A percentile compares a stretch with the other conserved stretches of the same genome.
These are phyloP conservation scores for Myotis pilosus DNA, from an alignment of 2,797 vertebrate species.

Conservation along the genomic window DNA sequence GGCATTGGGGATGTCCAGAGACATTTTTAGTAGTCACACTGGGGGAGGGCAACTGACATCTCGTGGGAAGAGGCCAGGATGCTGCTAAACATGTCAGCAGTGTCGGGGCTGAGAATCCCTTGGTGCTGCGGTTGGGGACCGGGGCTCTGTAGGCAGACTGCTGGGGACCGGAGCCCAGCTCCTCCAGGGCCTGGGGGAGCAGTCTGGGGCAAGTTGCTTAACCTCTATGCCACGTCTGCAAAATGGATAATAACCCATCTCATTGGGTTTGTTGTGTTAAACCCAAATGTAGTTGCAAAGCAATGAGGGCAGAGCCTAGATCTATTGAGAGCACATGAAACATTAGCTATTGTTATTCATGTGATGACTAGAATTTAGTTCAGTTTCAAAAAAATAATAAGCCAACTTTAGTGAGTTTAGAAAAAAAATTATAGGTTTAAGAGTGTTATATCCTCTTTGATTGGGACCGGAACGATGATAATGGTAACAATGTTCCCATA, in stretches of 20 bases:
- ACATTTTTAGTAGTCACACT: not conserved
- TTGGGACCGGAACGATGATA: not conserved
- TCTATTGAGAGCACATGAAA: not conserved
- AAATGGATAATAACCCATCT: not conserved
- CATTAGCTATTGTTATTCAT: not conserved
- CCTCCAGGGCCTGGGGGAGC: not conserved
- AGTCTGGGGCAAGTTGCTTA: not conserved
- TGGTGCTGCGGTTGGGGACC: not conserved
- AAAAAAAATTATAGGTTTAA: not conserved
- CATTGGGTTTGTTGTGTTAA: not conserved
- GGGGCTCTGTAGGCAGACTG: not conserved
- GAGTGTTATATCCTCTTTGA: not conserved
- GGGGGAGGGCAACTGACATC: not conserved
- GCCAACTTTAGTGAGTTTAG: not conserved
- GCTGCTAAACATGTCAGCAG: not conserved
- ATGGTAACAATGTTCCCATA: rapidly evolving
- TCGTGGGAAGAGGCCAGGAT: not conserved
- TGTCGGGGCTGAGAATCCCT: not conserved
- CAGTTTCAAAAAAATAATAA: not conserved
- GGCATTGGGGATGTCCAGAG: not conserved
- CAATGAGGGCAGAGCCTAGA: not conserved
- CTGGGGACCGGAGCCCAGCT: not conserved
- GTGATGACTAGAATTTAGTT: not conserved
- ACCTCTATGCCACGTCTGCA: not conserved
- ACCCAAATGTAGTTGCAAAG: not conserved